Conservation (phyloP, 2,797 vertebrate species). For the Acipenser ruthenus region DNA sequence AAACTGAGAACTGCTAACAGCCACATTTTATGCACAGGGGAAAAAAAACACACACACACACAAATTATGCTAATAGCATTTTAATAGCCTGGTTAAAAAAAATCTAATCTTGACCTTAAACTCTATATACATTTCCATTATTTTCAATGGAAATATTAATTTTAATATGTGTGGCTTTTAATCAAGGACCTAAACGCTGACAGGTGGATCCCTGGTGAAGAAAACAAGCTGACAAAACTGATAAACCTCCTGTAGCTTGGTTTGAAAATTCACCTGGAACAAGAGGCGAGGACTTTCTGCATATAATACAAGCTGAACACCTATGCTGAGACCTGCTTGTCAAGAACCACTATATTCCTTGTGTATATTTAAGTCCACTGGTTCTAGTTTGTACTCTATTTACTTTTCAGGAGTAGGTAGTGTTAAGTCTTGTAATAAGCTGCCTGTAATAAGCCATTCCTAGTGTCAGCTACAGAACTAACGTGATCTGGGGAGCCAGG, state of each 20-base stretch:
- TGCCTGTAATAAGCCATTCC: neutral
- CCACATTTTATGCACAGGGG: neutral
- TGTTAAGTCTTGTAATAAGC: slow-evolving; percentile 9
- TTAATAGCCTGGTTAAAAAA: neutral
- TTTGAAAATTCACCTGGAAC: slow-evolving; percentile 8
- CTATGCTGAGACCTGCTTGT: slow-evolving; percentile 26
- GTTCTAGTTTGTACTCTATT: slow-evolving; percentile 13
- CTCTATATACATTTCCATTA: slow-evolving; percentile 8
- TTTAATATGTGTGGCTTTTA: slow-evolving; percentile 12
- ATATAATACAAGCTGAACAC: too few relatives aligned
- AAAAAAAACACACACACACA: too few relatives aligned
- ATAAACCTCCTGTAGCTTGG: neutral
- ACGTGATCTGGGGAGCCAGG: neutral
- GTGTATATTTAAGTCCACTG: slow-evolving; percentile 27
- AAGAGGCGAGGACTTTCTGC: slow-evolving; percentile 1
- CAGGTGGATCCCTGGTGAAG: slow-evolving; percentile 19
- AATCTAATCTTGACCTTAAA: neutral
- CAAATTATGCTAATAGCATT: neutral
- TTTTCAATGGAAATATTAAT: slow-evolving; percentile 14
- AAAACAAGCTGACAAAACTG: neutral
- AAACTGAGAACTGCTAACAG: too few relatives aligned
- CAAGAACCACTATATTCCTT: slow-evolving; percentile 52
- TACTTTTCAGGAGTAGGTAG: slow-evolving; percentile 19
- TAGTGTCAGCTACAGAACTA: neutral
- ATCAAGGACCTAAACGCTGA: neutral